Conservation (phyloP, 2,113 vertebrate species). For the Ammodytes marinus region DNA sequence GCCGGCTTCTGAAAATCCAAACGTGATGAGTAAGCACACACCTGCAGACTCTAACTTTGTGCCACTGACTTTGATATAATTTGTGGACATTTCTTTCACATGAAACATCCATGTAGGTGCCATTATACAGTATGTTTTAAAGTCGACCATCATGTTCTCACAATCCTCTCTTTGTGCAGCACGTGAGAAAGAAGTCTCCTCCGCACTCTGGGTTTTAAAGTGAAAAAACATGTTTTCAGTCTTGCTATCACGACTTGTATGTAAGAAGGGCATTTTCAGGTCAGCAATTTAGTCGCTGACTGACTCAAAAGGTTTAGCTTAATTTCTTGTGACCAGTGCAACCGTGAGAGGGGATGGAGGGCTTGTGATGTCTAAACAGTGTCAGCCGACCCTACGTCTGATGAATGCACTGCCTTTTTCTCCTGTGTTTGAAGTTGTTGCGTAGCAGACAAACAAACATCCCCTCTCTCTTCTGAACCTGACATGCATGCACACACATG, state of each 20-base stretch:
- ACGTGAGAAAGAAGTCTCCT: slow-evolving; percentile 16
- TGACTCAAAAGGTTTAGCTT: slow-evolving; percentile 25
- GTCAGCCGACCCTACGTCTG: slow-evolving; percentile 46
- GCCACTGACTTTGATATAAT: slow-evolving; percentile 1
- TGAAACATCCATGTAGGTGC: neutral
- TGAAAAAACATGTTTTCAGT: slow-evolving; percentile 19
- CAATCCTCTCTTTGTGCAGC: neutral
- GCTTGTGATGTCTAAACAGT: slow-evolving; percentile 57
- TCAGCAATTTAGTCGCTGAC: slow-evolving; percentile 41
- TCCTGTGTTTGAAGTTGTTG: slow-evolving; percentile 40
- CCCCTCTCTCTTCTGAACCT: neutral
- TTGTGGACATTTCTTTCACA: slow-evolving; percentile 8
- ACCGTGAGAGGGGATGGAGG: neutral
- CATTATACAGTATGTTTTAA: slow-evolving; percentile 1
- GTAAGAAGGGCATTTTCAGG: slow-evolving; percentile 22
- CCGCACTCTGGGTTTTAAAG: neutral
- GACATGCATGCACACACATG: slow-evolving; percentile 32
- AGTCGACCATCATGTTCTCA: neutral
- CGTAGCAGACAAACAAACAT: slow-evolving; percentile 50
- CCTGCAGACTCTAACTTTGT: slow-evolving; percentile 35
- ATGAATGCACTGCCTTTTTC: slow-evolving; percentile 44
- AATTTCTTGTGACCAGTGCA: slow-evolving; percentile 54
- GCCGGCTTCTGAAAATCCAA: slow-evolving; percentile 37
- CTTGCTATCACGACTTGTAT: neutral
- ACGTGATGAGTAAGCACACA: slow-evolving; percentile 60